Evolutionary conservation across 2,888 invertebrate genomes (phyloP).

Genomic region (Andrena fulva): DNA sequence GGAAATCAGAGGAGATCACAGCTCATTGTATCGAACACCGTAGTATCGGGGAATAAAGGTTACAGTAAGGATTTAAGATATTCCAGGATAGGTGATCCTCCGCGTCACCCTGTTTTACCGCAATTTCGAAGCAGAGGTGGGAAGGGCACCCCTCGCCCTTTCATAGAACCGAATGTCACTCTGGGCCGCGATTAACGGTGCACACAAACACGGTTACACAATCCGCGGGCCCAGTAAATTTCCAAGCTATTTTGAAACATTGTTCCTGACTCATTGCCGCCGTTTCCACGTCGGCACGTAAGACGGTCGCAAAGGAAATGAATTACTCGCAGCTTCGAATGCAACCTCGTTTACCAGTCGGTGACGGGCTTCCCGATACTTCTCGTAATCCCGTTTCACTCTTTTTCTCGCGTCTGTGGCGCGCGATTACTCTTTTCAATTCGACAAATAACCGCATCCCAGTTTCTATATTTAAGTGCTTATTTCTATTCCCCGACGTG

Average conservation of each 20-base stretch:
- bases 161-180: background rate
- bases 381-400: background rate
- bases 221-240: conserved; percentile 36
- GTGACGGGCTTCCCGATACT: background rate
- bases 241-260: conserved; percentile 43
- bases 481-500: conserved; percentile 8
- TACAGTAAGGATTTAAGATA: background rate
- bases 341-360: conserved; percentile 14
- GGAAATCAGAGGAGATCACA: background rate
- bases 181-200: background rate
- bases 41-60: background rate
- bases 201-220: conserved; percentile 31
- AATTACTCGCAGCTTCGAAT: conserved; percentile 34
- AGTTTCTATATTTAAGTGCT: conserved; percentile 28
- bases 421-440: background rate
- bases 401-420: background rate
- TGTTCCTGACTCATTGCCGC: conserved; percentile 36
- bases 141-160: background rate
- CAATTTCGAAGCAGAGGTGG: background rate
- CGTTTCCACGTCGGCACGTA: conserved; percentile 16
- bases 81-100: background rate
- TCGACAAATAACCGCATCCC: conserved; percentile 1
- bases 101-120: background rate
- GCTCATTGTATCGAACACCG: background rate
- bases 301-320: conserved; percentile 30